phyloP scores from a whole-genome alignment of 2,888 invertebrate genomes.

The Xylota sylvarum region DNA sequence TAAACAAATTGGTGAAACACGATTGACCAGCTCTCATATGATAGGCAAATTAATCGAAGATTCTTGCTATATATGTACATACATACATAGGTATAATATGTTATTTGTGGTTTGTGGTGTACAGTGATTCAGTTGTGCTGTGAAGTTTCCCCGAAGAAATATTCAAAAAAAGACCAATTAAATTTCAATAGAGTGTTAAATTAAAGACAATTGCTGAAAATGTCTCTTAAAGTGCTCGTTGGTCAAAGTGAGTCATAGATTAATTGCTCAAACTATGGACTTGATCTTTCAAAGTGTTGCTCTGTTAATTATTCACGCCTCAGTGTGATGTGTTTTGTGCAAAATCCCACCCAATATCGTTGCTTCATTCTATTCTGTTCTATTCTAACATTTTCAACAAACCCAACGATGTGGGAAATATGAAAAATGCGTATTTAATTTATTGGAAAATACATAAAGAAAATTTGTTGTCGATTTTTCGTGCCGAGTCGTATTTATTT shows the following conservation, averaged over 20 bases:
- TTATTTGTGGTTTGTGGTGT: slow-evolving; percentile 35
- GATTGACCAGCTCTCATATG: no score
- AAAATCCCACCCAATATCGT: neutral
- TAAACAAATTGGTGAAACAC: no score
- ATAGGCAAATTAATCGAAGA: no score
- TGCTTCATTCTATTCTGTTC: neutral
- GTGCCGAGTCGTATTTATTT: neutral
- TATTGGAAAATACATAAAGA: slow-evolving; percentile 38
- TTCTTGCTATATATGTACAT: no score
- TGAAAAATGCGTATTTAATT: neutral
- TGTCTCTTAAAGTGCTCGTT: slow-evolving; percentile 95
- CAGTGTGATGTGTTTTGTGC: slow-evolving; percentile 12
- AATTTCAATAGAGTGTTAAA: neutral
- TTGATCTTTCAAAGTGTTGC: neutral
- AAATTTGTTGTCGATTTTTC: slow-evolving; percentile 75
- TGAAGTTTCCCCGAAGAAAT: slow-evolving; percentile 4
- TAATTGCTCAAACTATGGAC: neutral
- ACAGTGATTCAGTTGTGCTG: slow-evolving; percentile 14
- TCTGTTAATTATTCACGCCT: neutral
- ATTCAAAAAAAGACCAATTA: neutral
- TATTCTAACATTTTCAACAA: neutral
- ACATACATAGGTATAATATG: slow-evolving; percentile 3
- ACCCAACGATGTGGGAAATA: neutral
- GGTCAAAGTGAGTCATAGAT: slow-evolving; percentile 91
- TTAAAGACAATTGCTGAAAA: slow-evolving; percentile 82